Evolutionary conservation across 2,888 invertebrate species (phyloP).

Genomic region (Nasonovia ribisnigri): DNA sequence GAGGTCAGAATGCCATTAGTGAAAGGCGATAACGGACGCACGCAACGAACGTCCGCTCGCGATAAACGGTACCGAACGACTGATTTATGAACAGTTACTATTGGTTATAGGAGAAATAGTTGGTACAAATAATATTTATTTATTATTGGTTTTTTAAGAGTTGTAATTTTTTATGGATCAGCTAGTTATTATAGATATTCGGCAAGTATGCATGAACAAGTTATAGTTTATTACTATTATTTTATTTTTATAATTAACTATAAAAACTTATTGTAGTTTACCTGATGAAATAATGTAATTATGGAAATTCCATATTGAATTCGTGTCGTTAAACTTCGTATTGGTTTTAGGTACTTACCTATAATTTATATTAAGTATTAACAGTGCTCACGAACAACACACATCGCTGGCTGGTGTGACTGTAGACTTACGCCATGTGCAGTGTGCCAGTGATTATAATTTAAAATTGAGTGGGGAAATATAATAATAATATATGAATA

Average conservation of each 20-base stretch:
- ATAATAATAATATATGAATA: neutral
- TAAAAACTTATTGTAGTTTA: neutral
- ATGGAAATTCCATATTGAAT: neutral
- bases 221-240: no score
- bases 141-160: no score
- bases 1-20: no score
- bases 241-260: neutral
- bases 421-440: neutral
- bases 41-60: no score
- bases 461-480: neutral
- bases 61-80: no score
- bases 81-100: no score
- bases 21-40: no score
- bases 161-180: no score
- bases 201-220: no score
- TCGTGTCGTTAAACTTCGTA: neutral
- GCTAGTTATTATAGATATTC: no score
- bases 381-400: neutral
- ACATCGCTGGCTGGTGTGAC: neutral
- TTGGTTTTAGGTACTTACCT: neutral
- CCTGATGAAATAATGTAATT: neutral
- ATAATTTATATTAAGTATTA: neutral
- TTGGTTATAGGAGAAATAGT: no score
- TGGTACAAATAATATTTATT: no score
- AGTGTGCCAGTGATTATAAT: neutral